Evolutionary conservation across 2,113 vertebrate genomes (phyloP), one percentile per base, ranked within the genome.

Genomic region (Marmota flaviventris): DNA sequence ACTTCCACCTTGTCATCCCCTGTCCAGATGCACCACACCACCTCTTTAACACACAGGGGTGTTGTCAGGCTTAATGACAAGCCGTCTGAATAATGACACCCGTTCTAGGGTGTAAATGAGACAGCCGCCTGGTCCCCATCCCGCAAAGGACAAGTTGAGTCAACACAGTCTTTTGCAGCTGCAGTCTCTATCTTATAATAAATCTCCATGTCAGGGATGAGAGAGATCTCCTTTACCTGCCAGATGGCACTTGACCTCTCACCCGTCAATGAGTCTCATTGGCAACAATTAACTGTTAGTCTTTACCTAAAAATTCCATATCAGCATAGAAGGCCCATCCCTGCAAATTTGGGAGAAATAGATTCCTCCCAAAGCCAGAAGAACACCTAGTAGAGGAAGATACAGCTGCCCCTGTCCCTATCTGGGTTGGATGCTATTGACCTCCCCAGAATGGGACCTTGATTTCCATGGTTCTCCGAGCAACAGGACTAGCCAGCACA

Each of bases 101-200:
- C 7, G 3, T 53, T 48, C 76, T 63, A 53, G 83, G 63, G 67
- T 97, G 85, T 85, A 65, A 96, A 93, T 95, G 90, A 96, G 97
- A 81, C 39, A 87, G 84, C 65, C 20, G 0, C 87, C 69, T 37
- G 56, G 56, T 81, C 77, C 76, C 25, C 56, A 73, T 16, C 81
- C 53, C 16, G 65, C 81, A 13, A 39, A 1, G 10, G 5, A 2
- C 83, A 93, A 89, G 69, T 63, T 75, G 93, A 95, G 89, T 94
- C 85, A 93, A 29, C 7, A 61, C 8, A 69, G 39, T 24, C n/a
- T 58, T 88, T 51, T 78, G n/a, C 85, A 94, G 76, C 45, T n/a
- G 63, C 69, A 85, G 45, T 17, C 72, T 91, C 5, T 86, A 7
- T 85, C 45, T 67, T 77, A 65, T 22, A 69, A 58, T 58, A 53